Percentiles rank a stretch among this genome's conserved stretches.
Conservation (phyloP, 2,888 invertebrate genomes). For the Hetaerina titia region DNA sequence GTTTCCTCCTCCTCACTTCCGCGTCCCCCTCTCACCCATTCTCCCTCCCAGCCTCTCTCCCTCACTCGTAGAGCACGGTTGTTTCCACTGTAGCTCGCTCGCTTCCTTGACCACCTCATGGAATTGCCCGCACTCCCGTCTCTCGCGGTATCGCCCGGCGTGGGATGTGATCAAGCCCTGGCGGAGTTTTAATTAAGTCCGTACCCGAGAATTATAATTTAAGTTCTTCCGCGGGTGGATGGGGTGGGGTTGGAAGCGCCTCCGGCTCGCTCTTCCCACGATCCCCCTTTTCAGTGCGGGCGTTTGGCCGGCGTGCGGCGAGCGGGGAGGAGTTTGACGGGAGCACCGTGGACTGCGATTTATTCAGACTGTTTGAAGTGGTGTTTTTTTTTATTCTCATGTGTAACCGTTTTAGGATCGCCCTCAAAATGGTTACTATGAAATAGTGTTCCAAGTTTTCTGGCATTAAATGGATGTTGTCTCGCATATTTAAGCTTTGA, state of each 20-base stretch:
- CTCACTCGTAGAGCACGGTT: background rate
- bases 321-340: too few species aligned
- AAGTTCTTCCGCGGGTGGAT: background rate
- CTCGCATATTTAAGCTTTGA: too few species aligned
- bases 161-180: background rate
- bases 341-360: too few species aligned
- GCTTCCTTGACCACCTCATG: conserved; percentile 2
- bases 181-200: conserved; percentile 2
- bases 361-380: too few species aligned
- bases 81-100: background rate
- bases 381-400: too few species aligned
- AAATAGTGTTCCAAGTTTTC: too few species aligned
- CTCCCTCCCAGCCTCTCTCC: background rate
- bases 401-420: too few species aligned
- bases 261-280: too few species aligned
- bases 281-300: background rate
- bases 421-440: too few species aligned
- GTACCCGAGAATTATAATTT: background rate
- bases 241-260: background rate
- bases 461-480: too few species aligned
- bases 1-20: background rate
- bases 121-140: conserved; percentile 3
- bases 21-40: background rate
- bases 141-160: background rate
- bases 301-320: background rate